Base-by-base conservation (phyloP, 2,888 invertebrate genomes). In the Stegana nigrithorax region DNA sequence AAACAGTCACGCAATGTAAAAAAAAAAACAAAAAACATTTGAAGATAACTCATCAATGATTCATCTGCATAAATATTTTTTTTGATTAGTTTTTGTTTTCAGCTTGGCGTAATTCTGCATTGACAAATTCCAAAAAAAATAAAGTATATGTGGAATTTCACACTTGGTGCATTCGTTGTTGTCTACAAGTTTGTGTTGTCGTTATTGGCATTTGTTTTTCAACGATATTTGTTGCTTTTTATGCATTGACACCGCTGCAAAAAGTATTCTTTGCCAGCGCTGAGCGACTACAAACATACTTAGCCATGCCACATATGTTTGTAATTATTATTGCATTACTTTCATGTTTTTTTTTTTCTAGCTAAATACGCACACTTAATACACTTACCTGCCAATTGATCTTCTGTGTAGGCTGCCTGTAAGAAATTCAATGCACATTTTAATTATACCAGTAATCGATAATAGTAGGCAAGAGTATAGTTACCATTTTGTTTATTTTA, bases 351-450 rank as follows among this genome's bases (percentile, higher is more conserved):
- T 23, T 63, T 51, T 59, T 29, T 59, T 55, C 53, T 65, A 53
- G 63, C 59, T 64, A 63, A 65, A 5, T 56, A 56, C 23, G 51
- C 50, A 63, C 51, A 55, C n/a, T n/a, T n/a, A n/a, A n/a, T n/a
- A n/a, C n/a, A 91, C 93, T 93, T 88, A 95, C 95, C 95, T 86
- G 94, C 93, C 88, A 95, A 90, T 89, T 95, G 95, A 88, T 95
- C 95, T 88, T 95, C 95, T 47, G 92, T 91, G 87, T 94, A 95
- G 83, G 92, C 92, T 81, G 93, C 93, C 95, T 94, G 89, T 66
- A 89, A 90, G 69, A 74, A n/a, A n/a, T n/a, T n/a, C n/a, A n/a
- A n/a, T n/a, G n/a, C n/a, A n/a, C n/a, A 81, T 76, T 42, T 51
- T 12, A 55, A 19, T 17, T 21, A 58, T 47, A 63, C 55, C 53